Base-by-base conservation (phyloP, 2,797 vertebrate genomes). In the Lepus oiostolus region DNA sequence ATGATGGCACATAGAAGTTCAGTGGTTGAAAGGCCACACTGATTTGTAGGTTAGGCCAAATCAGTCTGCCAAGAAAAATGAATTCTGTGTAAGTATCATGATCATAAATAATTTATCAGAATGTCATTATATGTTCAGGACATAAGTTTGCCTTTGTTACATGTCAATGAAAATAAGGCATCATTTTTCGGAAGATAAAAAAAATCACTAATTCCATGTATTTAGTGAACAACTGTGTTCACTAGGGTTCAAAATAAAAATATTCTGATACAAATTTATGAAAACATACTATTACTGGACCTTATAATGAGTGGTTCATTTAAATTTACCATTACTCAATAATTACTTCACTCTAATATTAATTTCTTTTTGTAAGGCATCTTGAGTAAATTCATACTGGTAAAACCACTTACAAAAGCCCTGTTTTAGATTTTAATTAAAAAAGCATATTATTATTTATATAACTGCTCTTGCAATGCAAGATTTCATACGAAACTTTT, bases 391-490 rank as follows among this genome's bases (percentile, higher is more conserved):
- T 80, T 80, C 28, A 70, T 77, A 85, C 79, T 93, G 82, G 35
- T 24, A 52, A 90, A 95, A 71, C 26, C 13, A 95, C 28, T 85
- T 96, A 16, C 90, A 32, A 93, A 76, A 72, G 19, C 16, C 93
- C 85, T 80, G 65, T 75, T 94, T 97, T 71, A 72, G 11, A 88
- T 75, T 86, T 96, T 83, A 87, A 91, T 91, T 94, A 82, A 47
- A 89, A 77, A 91, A 93, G 54, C 10, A 16, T 82, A 35, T 52
- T 84, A 24, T 14, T n/a, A 83, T 85, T 85, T 74, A 93, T 76
- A n/a, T 76, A 85, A 62, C 26, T 85, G 54, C 30, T 95, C 90
- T 79, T 32, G 68, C 63, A 95, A 52, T 58, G 5, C 87, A 85
- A 75, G 12, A 5, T 26, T 85, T 85, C 17, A 84, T 71, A 76